Percentiles rank a stretch among this genome's conserved stretches.
Conservation (phyloP, 2,113 vertebrate species). For the Pelecanus crispus region DNA sequence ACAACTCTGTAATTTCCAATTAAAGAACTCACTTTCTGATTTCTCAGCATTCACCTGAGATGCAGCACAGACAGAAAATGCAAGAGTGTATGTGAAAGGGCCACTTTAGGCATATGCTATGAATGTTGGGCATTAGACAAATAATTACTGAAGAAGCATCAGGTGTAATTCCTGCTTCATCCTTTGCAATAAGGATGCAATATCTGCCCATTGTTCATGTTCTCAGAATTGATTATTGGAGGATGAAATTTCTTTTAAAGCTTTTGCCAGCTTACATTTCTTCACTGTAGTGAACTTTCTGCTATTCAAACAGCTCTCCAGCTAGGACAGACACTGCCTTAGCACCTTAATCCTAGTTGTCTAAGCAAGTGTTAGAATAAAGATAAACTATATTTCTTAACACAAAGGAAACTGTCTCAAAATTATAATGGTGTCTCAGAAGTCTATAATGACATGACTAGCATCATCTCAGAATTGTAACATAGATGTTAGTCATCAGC, state of each 20-base stretch:
- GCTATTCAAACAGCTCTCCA: background rate
- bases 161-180: background rate
- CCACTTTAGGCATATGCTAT: background rate
- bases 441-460: background rate
- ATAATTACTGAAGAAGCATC: background rate
- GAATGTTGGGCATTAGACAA: background rate
- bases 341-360: background rate
- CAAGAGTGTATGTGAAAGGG: background rate
- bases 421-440: background rate
- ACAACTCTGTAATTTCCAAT: background rate
- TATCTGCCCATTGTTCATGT: background rate
- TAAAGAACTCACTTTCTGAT: background rate
- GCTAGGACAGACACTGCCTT: background rate
- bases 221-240: background rate
- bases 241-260: background rate
- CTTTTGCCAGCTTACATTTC: background rate
- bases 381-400: background rate
- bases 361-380: background rate
- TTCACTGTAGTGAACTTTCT: background rate
- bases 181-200: background rate
- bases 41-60: background rate
- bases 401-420: background rate
- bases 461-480: background rate
- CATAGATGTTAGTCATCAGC: background rate
- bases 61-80: background rate